Base-by-base conservation (phyloP, 2,888 invertebrate species). In the Drosophila mercatorum region DNA sequence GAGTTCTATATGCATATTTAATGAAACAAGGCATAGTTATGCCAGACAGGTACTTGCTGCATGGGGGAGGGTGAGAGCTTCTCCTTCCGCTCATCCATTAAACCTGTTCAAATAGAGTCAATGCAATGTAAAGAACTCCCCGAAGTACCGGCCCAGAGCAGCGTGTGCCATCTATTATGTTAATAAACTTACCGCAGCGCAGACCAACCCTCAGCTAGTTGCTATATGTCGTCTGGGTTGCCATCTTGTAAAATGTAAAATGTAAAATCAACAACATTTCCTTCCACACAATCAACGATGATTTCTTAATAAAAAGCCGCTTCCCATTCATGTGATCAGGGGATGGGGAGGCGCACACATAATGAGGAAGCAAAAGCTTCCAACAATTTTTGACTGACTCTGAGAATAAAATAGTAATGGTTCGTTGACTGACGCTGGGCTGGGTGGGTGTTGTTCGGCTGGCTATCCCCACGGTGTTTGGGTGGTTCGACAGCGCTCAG, bases 251-350 rank as follows among this genome's bases (percentile, higher is more conserved):
- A 83, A 88, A 81, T 81, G 79, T 85, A 80, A 85, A 88, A 81
- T 81, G 79, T 85, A 80, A 85, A 88, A 85, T 83, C 85, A 86
- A 88, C 86, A 88, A 83, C 81, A 85, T 78, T 86, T 86, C 83
- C 85, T 88, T 88, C 88, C 88, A 88, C 83, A 81, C 86, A 86
- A 88, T 88, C 86, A 86, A 85, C 85, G 85, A 88, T 88, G 86
- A 85, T 88, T 86, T 86, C 88, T 85, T 88, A 85, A 83, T 88
- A 85, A 88, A 87, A 86, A 81, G 80, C 78, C 72, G 72, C 56
- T 28, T 28, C 28, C 28, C 28, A 28, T 5, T 28, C 22, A 22
- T 22, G 22, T 22, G 22, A 22, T 22, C 22, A 22, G 22, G 22
- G 22, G 22, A 22, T 22, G 22, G 22, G 28, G 28, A 2, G 28